Evolutionary conservation across 2,113 vertebrate genomes (phyloP), one percentile per base, ranked within the genome.

Genomic region (Vicugna pacos): DNA sequence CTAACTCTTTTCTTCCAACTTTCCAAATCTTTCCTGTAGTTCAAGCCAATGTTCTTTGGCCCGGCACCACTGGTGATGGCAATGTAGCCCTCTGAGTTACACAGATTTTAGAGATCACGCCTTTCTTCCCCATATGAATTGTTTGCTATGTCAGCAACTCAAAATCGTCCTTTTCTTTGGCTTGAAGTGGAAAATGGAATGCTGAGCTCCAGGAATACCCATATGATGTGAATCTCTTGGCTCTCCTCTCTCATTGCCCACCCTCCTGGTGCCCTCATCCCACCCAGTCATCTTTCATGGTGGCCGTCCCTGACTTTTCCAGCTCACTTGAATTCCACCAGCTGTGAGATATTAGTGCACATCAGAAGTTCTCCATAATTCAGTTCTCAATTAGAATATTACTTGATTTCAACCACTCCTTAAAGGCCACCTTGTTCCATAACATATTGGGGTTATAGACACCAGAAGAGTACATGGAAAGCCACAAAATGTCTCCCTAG

Each of bases 211-310:
- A 50, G 15, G 14, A 73, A 42, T 32, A 38, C 9, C 32, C 20
- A 2, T 2, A 2, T 6, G 0, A 16, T 15, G 5, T 15, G 30
- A 52, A 7, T n/a, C 24, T 38, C 48, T 28, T 5, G 11, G 22
- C 20, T 30, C 2, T n/a, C 26, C 48, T 56, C 26, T 26, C 88
- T 54, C 28, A 32, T 6, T 22, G n/a, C 3, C 24, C n/a, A n/a
- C 17, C 3, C 38, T 62, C n/a, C 28, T 52, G 58, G 14, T 30
- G 9, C 1, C 73, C 30, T 22, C 15, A 2, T 22, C 38, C 35
- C 46, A 11, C 20, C 35, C 62, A 26, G 58, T 52, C 73, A 3
- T 9, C 35, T 4, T n/a, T 5, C 46, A 28, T 0, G 1, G 32
- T 0, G 2, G 4, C 26, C 13, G 48, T 24, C 12, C 62, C 60